Evolutionary conservation across 2,888 invertebrate genomes (phyloP), one percentile per base, ranked within the genome.

Genomic region (Pachydiplax longipennis): DNA sequence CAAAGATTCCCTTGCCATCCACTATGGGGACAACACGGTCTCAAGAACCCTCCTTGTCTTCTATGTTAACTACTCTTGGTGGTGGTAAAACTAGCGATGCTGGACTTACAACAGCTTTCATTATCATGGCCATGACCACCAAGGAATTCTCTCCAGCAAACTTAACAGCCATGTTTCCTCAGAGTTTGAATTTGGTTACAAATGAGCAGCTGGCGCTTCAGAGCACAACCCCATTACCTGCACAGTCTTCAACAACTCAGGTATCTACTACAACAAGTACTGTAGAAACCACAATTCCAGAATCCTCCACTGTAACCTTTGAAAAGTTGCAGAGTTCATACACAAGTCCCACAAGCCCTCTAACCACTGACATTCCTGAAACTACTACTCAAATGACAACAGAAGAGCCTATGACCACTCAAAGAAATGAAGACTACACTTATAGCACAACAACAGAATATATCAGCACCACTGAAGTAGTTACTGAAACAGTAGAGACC

Each of bases 331-430:
- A 35, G 2, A 61, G 82, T 44, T n/a, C 65, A 40, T 91, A 91
- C 6, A 81, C 91, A 35, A 91, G 90, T 4, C 90, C 81, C n/a
- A 87, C 44, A 40, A 40, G 90, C 37, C 92, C 92, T 31, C 91
- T 92, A 31, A 92, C 93, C 37, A 92, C 92, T 12, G 92, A 92
- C n/a, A 81, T 81, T 73, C 90, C 91, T 6, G 91, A 91, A n/a
- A 90, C 90, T n/a, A 65, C 91, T 53, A 91, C 37, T 37, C 3
- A 37, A 37, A 37, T 37, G 35, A 48, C 25, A 44, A 48, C 31
- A 53, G 25, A 48, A 35, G 90, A 25, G 12, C 5, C 58, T 13
- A 81, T n/a, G 35, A 90, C 81, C 4, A 90, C 81, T 5, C 25
- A 80, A 3, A 90, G 48, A 2, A 80, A 81, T n/a, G 25, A 35